Base-by-base conservation (phyloP, 2,888 invertebrate species). In the Cylloceria caligata region DNA sequence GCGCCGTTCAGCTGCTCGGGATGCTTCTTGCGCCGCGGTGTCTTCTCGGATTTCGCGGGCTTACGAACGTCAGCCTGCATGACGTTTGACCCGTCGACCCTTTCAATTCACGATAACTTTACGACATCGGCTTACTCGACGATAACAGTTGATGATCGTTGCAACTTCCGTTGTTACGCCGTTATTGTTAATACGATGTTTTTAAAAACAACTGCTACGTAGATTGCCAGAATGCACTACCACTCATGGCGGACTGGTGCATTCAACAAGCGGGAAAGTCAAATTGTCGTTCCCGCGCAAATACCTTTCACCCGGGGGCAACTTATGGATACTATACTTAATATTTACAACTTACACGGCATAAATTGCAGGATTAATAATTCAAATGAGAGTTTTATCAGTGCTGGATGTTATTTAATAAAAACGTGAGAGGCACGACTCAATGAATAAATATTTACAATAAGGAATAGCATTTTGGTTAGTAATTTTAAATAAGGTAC, bases 21-120 rank as follows among this genome's bases (percentile, higher is more conserved):
- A 69, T 83, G 87, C 85, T 88, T 89, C 88, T 90, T 90, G 88
- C 89, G 89, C 88, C 88, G 87, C 80, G 88, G 88, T 80, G 88
- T 83, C 84, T 86, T 88, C 86, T 87, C 88, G 27, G 87, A 83
- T 89, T 89, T 91, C 88, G 91, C 90, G 90, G 90, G 90, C 88
- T 89, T 90, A 88, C 85, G 86, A 89, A 88, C 81, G 64, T 86
- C 86, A 52, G 85, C 77, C 73, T 88, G 86, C 88, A 88, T 89
- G 42, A 24, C 11, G 30, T 65, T 16, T 11, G n/a, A 19, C 13
- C 21, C 2, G n/a, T 36, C 11, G 24, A 27, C 39, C 42, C 3
- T 3, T 36, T 36, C 19, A 21, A 47, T 27, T 42, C 34, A 39
- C 57, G 27, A n/a, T 9, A 16, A 68, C 62, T 19, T 9, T 4